Base-by-base conservation (phyloP, 2,888 invertebrate genomes). In the Microplitis deprimator region DNA sequence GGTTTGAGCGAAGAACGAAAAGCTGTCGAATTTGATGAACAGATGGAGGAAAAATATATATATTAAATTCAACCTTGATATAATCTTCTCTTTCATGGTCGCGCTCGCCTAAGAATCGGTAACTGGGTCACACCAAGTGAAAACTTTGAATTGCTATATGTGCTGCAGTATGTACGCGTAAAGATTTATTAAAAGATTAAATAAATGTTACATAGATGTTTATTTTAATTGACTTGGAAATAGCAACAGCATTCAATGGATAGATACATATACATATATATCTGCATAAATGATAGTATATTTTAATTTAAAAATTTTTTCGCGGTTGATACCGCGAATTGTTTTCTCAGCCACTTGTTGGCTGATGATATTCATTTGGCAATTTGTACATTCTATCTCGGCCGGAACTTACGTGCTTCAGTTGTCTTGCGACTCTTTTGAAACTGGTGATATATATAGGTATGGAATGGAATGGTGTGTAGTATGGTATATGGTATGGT, bases 61-160 rank as follows among this genome's bases (percentile, higher is more conserved):
- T 38, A 67, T n/a, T n/a, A 29, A 40, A 38, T 68, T 68, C 40
- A 59, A 70, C 70, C 59, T 70, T 70, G 70, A 17, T 50, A 6
- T 50, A 59, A 16, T 50, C 60, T 70, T 70, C 70, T 70, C 60
- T 70, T 70, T 59, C 70, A 59, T 70, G 60, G 20, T 59, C 70
- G 41, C 38, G 10, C 17, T 20, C 17, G 70, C 29, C 13, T 70
- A 41, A 29, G 70, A 17, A 65, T 65, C 60, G 64, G 69, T 62
- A 77, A 87, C 87, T 89, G 82, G 89, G 89, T 88, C 89, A 85
- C 75, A 82, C 85, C 87, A 89, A 89, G 89, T 89, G 89, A 89
- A 89, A 89, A 88, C 88, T 84, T 82, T 80, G 83, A 80, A 81
- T 50, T 13, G 50, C 50, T 83, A 82, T 82, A 84, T 81, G 83